Conservation (phyloP, 1,140 invertebrate genomes). For the Notospermus geniculatus region DNA sequence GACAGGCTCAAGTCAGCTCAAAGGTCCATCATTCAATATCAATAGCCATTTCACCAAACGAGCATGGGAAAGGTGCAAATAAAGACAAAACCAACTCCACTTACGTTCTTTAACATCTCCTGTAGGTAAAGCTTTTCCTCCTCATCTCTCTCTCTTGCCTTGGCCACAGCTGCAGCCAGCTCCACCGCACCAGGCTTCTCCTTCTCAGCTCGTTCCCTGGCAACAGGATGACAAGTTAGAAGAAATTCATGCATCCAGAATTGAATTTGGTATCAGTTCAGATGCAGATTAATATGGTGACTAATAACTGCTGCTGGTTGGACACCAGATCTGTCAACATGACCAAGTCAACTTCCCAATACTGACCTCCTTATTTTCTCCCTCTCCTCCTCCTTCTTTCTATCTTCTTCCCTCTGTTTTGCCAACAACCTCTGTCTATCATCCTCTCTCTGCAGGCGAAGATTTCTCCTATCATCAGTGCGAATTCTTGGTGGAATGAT, state of each 20-base stretch:
- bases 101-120: slow-evolving; percentile 38
- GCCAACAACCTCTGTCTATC: slow-evolving; percentile 44
- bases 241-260: background rate
- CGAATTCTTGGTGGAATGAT: slow-evolving; percentile 46
- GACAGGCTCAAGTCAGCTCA: too few species aligned
- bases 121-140: slow-evolving; percentile 35
- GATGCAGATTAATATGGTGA: background rate
- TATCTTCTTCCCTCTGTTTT: slow-evolving; percentile 32
- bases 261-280: background rate
- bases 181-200: slow-evolving; percentile 30
- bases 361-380: slow-evolving; percentile 31
- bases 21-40: too few species aligned
- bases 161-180: slow-evolving; percentile 29
- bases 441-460: slow-evolving; percentile 46
- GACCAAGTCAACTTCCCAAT: background rate
- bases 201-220: slow-evolving; percentile 25
- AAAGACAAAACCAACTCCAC: background rate
- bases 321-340: too few species aligned
- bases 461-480: slow-evolving; percentile 40
- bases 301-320: too few species aligned
- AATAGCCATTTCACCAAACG: too few species aligned
- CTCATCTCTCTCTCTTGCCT: slow-evolving; percentile 36
- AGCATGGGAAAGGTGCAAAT: too few species aligned
- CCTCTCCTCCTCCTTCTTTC: slow-evolving; percentile 22
- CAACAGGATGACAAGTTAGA: background rate